Conservation (phyloP, 2,797 vertebrate species). For the Gouania willdenowi region DNA sequence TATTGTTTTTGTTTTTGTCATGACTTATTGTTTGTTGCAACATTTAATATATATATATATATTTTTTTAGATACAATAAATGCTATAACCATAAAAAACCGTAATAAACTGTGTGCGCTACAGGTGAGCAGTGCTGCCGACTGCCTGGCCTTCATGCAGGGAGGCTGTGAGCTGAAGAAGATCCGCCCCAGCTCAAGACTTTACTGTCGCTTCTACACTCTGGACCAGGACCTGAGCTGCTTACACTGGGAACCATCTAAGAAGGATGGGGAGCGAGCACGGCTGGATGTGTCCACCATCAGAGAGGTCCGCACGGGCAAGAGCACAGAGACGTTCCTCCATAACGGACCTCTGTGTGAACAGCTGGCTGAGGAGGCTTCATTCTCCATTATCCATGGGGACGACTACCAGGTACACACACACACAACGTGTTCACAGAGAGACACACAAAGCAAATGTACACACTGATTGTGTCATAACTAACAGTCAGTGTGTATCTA, state of each 20-base stretch:
- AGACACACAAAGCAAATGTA: no score
- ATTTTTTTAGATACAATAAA: no score
- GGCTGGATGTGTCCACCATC: slow-evolving; percentile 87
- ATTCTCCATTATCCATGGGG: slow-evolving; percentile 92
- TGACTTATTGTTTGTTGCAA: no score
- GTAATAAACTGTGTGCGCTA: not conserved
- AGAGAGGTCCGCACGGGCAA: slow-evolving; percentile 94
- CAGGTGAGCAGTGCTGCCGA: slow-evolving; percentile 91
- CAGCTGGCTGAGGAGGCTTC: slow-evolving; percentile 94
- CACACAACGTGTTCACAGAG: no score
- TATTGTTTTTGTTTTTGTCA: no score
- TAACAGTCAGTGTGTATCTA: no score
- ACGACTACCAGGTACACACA: slow-evolving; percentile 90
- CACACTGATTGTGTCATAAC: no score
- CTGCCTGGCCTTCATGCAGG: slow-evolving; percentile 98
- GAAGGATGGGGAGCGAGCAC: slow-evolving; percentile 91
- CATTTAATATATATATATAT: no score
- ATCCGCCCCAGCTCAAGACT: slow-evolving; percentile 91
- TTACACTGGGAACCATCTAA: slow-evolving; percentile 98
- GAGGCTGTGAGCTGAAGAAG: slow-evolving; percentile 96
- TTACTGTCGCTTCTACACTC: slow-evolving; percentile 94
- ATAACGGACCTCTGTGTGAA: slow-evolving; percentile 87
- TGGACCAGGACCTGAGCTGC: slow-evolving; percentile 89
- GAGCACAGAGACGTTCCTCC: slow-evolving; percentile 95
- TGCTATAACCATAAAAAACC: no score